Evolutionary conservation across 2,797 vertebrate species (phyloP), one percentile per base, ranked within the genome.

Genomic region (Sebastes oblongus): DNA sequence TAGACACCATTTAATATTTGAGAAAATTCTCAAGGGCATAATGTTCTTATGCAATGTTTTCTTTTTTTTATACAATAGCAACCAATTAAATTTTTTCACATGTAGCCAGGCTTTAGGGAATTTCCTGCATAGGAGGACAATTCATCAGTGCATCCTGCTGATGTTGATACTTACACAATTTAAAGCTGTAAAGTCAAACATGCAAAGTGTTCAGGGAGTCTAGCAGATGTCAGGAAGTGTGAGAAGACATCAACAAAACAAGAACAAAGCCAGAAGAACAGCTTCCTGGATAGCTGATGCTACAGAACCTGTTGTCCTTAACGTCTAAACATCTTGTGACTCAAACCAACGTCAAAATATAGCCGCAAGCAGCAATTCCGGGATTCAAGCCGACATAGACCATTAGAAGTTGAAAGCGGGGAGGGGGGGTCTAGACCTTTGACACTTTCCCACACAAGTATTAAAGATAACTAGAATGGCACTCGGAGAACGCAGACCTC

Each of bases 11-110:
- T 73, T 34, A 56, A 54, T 68, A 24, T 71, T 71, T 59, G 59
- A 29, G 22, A 64, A 77, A 52, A 72, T 56, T 70, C 76, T 82
- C 72, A 75, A 72, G 79, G 77, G 69, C 56, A 59, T 36, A 56
- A 59, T 77, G 42, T 67, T 75, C 64, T 73, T 22, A 56, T 29
- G 60, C 50, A 73, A 55, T 62, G 66, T 60, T 14, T 36, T 34
- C 0, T 56, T 27, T 25, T 30, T 2, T 67, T 3, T 0, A 36
- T 58, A 14, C 52, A 69, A 60, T 32, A 67, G 55, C 61, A 75
- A 66, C 32, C 52, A 30, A 76, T 80, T 80, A 56, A 11, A 83
- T 67, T 75, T 74, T 55, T 66, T 80, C 61, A 71, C 60, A 54
- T 34, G 56, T 72, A 66, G 74, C 27, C 9, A 61, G 24, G 67